Evolutionary conservation across 1,140 invertebrate species (phyloP), one percentile per base, ranked within the genome.

Genomic region (Penaeus vannamei): DNA sequence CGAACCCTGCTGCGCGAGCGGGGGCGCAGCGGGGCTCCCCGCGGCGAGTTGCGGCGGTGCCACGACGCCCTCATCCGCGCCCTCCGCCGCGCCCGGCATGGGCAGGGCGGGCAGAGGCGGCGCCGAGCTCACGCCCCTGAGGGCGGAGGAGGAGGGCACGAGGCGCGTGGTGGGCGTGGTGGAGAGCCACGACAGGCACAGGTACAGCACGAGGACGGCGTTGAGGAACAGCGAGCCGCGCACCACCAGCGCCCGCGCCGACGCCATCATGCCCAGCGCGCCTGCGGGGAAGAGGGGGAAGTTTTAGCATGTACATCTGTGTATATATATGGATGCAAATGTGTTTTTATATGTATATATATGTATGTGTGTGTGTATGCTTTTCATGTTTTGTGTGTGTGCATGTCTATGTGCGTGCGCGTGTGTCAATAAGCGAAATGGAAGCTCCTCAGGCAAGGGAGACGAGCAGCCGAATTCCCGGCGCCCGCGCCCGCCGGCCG

Each of bases 151-250:
- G 83, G 42, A n/a, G 59, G 61, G n/a, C 64, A 66, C 36, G 69
- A 76, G 83, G 14, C 20, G 20, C 62, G 22, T 23, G 69, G 32
- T 83, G 23, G 76, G 81, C 20, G 82, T 84, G 42, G 36, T 72
- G 60, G 90, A 81, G 61, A 91, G 77, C 86, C 90, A 89, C 26
- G 61, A n/a, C n/a, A 84, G 59, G 32, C 90, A 88, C 72, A 91
- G 90, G 84, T 91, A 91, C 60, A 88, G 59, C 46, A 91, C 83
- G 77, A 91, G 60, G 46, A 91, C 36, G 60, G 86, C 86, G 59
- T 91, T 91, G 66, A 88, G 77, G 72, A 89, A 3, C 62, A 91
- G 59, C 36, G 90, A 91, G 32, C 86, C 90, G 2, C 90, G 90
- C 29, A 91, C 85, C 72, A 91, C 10, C 66, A 87, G 32, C 61